Percentiles rank a stretch among this genome's conserved stretches.
phyloP scores from a whole-genome alignment of 2,888 invertebrate genomes.

The Clitarchus hookeri region DNA sequence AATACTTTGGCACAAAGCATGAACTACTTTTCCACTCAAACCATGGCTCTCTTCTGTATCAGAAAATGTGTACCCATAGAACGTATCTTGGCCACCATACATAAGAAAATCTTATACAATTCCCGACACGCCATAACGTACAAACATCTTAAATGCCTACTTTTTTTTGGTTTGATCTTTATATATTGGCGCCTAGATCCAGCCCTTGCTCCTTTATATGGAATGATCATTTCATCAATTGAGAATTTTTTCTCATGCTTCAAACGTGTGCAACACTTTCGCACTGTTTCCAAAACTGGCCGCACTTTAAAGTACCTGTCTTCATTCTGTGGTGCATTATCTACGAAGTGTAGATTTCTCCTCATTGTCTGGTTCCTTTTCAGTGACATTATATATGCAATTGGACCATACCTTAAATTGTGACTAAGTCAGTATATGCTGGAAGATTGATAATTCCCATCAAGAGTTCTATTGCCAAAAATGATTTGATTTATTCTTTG shows the following conservation, averaged over 20 bases:
- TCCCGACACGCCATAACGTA: not conserved
- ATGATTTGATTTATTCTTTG: not conserved
- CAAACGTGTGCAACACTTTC: not conserved
- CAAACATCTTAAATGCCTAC: not conserved
- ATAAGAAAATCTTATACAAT: not conserved
- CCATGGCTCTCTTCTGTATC: not conserved
- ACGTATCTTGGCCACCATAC: not conserved
- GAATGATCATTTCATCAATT: not conserved
- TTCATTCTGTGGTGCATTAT: not conserved
- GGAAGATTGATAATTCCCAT: not conserved
- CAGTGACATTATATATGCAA: not conserved
- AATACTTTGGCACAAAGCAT: not conserved
- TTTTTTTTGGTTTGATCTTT: not conserved
- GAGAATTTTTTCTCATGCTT: not conserved
- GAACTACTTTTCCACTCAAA: not conserved
- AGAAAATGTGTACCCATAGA: not conserved
- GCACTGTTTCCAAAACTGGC: not conserved
- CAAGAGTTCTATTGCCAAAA: not conserved
- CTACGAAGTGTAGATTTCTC: not conserved
- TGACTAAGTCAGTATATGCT: not conserved
- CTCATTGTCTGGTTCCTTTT: not conserved
- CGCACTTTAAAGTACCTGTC: not conserved
- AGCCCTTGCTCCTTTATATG: not conserved
- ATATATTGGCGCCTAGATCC: not conserved
- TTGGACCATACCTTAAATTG: not conserved